These are phyloP conservation scores for Enteromius treurensis DNA, from an alignment of 2,797 vertebrate genomes.

Conservation along the genomic window DNA sequence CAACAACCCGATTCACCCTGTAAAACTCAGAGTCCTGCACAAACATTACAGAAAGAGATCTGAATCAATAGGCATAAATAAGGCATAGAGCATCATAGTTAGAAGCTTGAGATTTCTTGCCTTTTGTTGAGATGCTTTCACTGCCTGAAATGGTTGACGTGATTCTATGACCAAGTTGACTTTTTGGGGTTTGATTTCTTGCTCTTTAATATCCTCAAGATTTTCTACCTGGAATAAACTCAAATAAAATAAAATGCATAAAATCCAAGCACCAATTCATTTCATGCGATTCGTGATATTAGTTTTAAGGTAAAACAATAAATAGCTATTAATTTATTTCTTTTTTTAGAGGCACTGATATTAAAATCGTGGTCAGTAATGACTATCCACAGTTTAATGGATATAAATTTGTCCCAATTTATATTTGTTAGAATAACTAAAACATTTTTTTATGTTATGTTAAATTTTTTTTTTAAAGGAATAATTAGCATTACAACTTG, in stretches of 20 bases:
- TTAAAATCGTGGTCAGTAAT: not conserved
- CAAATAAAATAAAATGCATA: not conserved
- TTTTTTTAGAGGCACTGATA: not conserved
- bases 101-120: slow-evolving; percentile 65
- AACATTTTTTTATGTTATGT: not conserved
- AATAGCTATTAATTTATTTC: not conserved
- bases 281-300: not conserved
- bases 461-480: too few species aligned
- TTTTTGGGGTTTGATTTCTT: slow-evolving; percentile 51
- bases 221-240: slow-evolving; percentile 74
- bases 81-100: not conserved
- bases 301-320: not conserved
- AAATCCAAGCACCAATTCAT: not conserved
- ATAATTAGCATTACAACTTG: not conserved
- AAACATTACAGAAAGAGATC: not conserved
- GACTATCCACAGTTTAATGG: not conserved
- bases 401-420: not conserved
- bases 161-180: slow-evolving; percentile 30
- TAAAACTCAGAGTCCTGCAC: slow-evolving; percentile 89
- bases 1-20: slow-evolving; percentile 86
- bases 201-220: slow-evolving; percentile 77
- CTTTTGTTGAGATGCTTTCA: slow-evolving; percentile 84
- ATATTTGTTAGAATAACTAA: not conserved
- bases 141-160: slow-evolving; percentile 61
- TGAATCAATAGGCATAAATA: not conserved